phyloP scores from a whole-genome alignment of 2,888 invertebrate species.

The Hirtodrosophila alboralis region DNA sequence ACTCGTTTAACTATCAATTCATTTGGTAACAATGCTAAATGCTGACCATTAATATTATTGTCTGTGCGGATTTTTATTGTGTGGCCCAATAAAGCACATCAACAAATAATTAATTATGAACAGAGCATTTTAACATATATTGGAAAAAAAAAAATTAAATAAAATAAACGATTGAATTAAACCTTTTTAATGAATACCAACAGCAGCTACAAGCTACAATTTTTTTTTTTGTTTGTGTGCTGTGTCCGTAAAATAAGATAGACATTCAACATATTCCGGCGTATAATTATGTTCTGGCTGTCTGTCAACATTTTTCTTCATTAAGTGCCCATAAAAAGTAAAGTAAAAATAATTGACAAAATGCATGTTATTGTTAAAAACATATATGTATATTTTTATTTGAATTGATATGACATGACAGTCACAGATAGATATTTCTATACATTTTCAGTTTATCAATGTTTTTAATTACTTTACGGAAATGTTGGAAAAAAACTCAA shows the following conservation, averaged over 20 bases:
- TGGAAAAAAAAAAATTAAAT: constrained; percentile 7
- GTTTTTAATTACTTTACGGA: constrained; percentile 63
- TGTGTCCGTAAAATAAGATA: constrained; percentile 16
- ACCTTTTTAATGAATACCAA: constrained; percentile 18
- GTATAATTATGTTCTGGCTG: constrained; percentile 21
- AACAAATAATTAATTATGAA: constrained; percentile 48
- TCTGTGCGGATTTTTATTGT: constrained; percentile 7
- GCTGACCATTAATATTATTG: constrained; percentile 41
- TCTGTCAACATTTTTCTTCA: constrained; percentile 46
- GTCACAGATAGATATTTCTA: constrained; percentile 18
- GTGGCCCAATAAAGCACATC: constrained; percentile 22
- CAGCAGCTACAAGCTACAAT: background rate
- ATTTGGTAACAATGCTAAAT: constrained; percentile 42
- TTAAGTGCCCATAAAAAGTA: constrained; percentile 47
- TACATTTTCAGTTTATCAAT: constrained; percentile 19
- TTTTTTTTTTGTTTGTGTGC: background rate
- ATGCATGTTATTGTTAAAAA: constrained; percentile 25
- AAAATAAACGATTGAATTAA: constrained; percentile 10
- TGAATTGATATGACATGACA: constrained; percentile 53
- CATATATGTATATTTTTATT: constrained; percentile 18
- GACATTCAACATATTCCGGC: constrained; percentile 23
- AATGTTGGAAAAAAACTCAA: constrained; percentile 18
- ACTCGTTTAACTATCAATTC: constrained; percentile 32
- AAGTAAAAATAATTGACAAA: constrained; percentile 28
- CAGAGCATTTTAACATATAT: constrained; percentile 25